Base-by-base conservation (phyloP, 2,888 invertebrate species). In the Pristionchus japonicus region DNA sequence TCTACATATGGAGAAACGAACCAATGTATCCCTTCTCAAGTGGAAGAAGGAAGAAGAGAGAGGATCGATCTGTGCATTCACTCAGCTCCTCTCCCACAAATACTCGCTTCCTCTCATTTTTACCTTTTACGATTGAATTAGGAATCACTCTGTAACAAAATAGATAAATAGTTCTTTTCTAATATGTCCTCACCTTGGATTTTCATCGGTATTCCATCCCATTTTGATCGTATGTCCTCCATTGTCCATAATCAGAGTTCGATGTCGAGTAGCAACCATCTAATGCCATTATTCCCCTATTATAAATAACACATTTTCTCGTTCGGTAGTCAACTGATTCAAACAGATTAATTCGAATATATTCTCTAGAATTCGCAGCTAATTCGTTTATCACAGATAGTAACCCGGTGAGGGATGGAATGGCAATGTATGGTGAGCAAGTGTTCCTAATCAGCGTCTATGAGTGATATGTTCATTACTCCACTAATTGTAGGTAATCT, bases 71-170 rank as follows among this genome's bases (percentile, higher is more conserved):
- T 43, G 98, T 96, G 94, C 99, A 99, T 92, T 99, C 98, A 89
- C 98, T 97, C 27, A 99, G 97, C 95, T 99, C 98, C 93, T 97
- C 96, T 0, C 97, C 98, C 88, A 99, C 96, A 95, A 98, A 99
- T 0, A 97, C 97, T 74, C 99, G 96, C 17, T 98, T 96, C 87
- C 98, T 96, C 95, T 99, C 99, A 86, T 97, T 97, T 95, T 98
- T 99, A 0, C 98, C 98, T 96, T 99, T 99, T 96, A 98, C 97
- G 47, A 99, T 97, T 94, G 97, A 98, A 95, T 99, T 99, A 0
- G 98, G 98, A 86, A 98, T 96, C 27, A 97, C 47, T 40, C 93
- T 94, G 89, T 86, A 92, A 89, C 9, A 27, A 64, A 4, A 17
- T 23, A 17, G 11, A 17, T 11, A 57, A 67, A 31, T 15, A 31